Evolutionary conservation across 2,888 invertebrate genomes (phyloP), one percentile per base, ranked within the genome.

Genomic region (Pyrochroa serraticornis): DNA sequence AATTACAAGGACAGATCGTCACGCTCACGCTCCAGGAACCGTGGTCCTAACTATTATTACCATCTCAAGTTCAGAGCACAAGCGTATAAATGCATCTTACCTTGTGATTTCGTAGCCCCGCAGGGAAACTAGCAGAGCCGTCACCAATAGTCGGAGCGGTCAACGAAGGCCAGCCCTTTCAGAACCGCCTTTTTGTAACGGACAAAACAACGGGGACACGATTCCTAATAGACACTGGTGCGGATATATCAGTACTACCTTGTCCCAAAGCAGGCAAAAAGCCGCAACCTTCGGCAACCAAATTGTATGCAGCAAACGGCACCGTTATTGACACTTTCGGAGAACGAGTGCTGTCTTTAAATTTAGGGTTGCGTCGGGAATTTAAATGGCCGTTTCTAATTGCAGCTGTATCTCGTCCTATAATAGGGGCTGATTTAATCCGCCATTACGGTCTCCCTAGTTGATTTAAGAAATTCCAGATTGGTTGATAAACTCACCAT

Each of bases 341-440:
- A 7, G 8, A 35, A 37, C 42, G 34, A 13, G 22, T 14, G 8
- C 1, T 47, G 12, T 9, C 12, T 5, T 12, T 64, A 39, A 47
- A 64, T 39, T 46, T 67, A 9, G 57, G 56, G 8, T 37, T 67
- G 8, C 39, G 65, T 8, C 51, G 60, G 7, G 13, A 39, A 7
- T 63, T 58, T 44, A 10, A 22, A 30, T 68, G 64, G 64, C 32
- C 42, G 3, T 68, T 68, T 36, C n/a, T 64, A 3, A 43, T 68
- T 5, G 67, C 67, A 0, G 56, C 64, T 7, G 57, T 66, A 7
- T 31, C 33, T 3, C 48, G 46, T 22, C 48, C 64, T 7, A 66
- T 65, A n/a, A 60, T 65, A n/a, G 67, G 63, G 7, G 57, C 59
- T 7, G 62, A 67, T 45, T 66, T 65, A 49, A 33, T 68, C 35